Base-by-base conservation (phyloP, 2,797 vertebrate genomes). In the Tragopan temminckii region DNA sequence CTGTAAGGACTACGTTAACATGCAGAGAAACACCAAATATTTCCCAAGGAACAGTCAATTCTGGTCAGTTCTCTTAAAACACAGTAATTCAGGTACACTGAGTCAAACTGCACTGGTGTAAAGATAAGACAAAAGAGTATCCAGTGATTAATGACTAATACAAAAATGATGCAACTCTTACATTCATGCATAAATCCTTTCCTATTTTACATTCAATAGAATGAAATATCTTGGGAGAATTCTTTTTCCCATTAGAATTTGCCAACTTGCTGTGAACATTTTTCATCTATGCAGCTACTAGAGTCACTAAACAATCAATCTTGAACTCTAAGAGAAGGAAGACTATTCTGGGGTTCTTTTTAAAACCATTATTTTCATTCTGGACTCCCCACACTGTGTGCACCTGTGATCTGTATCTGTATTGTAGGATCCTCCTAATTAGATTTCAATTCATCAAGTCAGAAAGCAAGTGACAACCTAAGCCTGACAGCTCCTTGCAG, bases 381-480 rank as follows among this genome's bases (percentile, higher is more conserved):
- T 72, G 55, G 55, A 80, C 46, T 89, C 36, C 53, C 14, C 50
- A 85, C 43, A 80, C 53, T n/a, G 35, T 10, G 36, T 40, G 66
- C 86, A 95, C 58, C 79, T 76, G 59, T 82, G 90, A 85, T 70
- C 71, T 82, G 9, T 84, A 85, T 43, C 90, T 80, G 50, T 48
- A 62, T 67, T 90, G 85, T 76, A 89, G 33, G 46, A 85, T 93
- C 58, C 43, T 92, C 59, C 79, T 88, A 89, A 92, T 90, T 79
- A 95, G 81, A 88, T 59, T 94, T 95, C n/a, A 80, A 93, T 94
- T 95, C 62, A 69, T 94, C 69, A 83, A 93, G 59, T 62, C 79
- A 90, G 86, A 72, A 69, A 75, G 29, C 80, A 93, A 80, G 58
- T 80, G 68, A 71, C 81, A 83, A 14, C 36, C 27, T 93, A 94